phyloP scores from a whole-genome alignment of 2,888 invertebrate species.

The Anorthoa munda region DNA sequence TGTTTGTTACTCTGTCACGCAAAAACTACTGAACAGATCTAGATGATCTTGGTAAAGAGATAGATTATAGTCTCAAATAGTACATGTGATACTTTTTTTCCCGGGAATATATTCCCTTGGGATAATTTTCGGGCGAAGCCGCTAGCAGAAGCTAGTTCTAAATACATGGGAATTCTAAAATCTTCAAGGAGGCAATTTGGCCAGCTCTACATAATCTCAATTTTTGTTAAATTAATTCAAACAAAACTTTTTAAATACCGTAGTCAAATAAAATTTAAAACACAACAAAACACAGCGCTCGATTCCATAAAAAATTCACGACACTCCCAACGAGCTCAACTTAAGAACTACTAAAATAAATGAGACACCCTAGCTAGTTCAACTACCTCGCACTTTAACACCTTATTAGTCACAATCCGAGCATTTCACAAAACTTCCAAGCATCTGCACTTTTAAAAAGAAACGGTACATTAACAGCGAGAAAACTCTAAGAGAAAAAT shows the following conservation, averaged over 20 bases:
- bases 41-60: too few species aligned
- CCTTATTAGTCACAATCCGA: conserved; percentile 51
- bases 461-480: conserved; percentile 45
- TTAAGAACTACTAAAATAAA: conserved; percentile 16
- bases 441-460: conserved; percentile 53
- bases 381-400: conserved; percentile 31
- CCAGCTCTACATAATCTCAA: not conserved
- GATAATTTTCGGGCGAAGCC: too few species aligned
- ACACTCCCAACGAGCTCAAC: not conserved
- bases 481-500: conserved; percentile 46
- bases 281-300: not conserved
- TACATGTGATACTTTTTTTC: too few species aligned
- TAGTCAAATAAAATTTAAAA: not conserved
- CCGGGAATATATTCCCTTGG: too few species aligned
- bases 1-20: too few species aligned
- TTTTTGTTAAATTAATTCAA: not conserved
- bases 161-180: too few species aligned
- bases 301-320: not conserved
- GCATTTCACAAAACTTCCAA: conserved; percentile 43
- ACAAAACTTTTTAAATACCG: not conserved
- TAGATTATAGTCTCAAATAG: too few species aligned
- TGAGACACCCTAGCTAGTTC: conserved; percentile 2
- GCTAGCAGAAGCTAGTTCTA: too few species aligned
- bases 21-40: too few species aligned
- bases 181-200: too few species aligned